Percentiles rank a stretch among this genome's conserved stretches.
Evolutionary conservation across 2,113 vertebrate species (phyloP).

Genomic region (Neomonachus schauinslandi): DNA sequence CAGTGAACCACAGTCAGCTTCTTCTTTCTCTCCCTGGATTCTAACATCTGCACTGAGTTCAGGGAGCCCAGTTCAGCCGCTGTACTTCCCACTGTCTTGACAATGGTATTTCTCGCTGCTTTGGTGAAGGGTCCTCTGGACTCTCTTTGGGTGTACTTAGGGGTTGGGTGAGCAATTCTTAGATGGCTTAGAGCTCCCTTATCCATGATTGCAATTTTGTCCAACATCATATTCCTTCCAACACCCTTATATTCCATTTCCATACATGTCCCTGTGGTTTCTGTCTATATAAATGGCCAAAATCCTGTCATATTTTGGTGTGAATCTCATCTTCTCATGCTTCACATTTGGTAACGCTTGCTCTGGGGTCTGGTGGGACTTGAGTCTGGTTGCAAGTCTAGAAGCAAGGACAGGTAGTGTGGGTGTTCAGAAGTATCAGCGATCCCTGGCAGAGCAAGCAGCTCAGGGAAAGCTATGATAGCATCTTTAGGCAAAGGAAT

Average conservation of each 20-base stretch:
- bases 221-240: background rate
- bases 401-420: background rate
- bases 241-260: background rate
- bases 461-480: background rate
- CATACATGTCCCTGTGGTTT: background rate
- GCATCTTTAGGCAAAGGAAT: background rate
- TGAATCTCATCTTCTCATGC: background rate
- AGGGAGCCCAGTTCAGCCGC: background rate
- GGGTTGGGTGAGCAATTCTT: background rate
- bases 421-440: background rate
- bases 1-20: background rate
- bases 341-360: background rate
- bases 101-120: background rate
- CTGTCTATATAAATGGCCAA: background rate
- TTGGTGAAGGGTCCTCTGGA: background rate
- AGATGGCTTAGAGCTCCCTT: background rate
- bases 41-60: background rate
- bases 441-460: background rate
- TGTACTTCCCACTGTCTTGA: background rate
- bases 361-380: background rate
- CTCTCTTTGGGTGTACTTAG: background rate
- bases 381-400: background rate
- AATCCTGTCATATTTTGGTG: background rate
- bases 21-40: background rate
- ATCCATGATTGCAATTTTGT: background rate